Evolutionary conservation across 1,140 invertebrate genomes (phyloP).

Genomic region (Chelonus insularis): DNA sequence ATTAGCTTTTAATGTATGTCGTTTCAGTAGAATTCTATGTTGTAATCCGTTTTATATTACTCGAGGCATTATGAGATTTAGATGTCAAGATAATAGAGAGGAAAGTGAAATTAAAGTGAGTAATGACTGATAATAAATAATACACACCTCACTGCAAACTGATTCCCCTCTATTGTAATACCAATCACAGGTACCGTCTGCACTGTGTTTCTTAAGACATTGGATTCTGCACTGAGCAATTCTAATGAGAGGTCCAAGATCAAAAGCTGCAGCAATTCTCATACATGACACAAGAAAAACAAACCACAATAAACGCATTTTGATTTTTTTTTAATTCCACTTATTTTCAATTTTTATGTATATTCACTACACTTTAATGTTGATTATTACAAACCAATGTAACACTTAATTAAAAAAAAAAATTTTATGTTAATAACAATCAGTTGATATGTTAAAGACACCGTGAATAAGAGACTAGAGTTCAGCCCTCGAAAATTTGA

Average conservation of each 20-base stretch:
- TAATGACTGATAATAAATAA: not conserved
- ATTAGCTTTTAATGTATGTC: no score
- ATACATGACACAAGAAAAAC: slow-evolving; percentile 35
- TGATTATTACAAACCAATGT: not conserved
- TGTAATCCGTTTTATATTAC: no score
- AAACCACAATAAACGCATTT: slow-evolving; percentile 32
- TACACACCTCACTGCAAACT: slow-evolving; percentile 48
- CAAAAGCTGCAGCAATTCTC: slow-evolving; percentile 38
- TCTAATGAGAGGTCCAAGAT: slow-evolving; percentile 50
- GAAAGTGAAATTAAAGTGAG: not conserved
- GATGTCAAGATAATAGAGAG: no score
- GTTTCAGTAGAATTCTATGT: no score
- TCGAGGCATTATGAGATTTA: no score
- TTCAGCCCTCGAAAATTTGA: slow-evolving; percentile 45
- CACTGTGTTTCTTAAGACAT: slow-evolving; percentile 47
- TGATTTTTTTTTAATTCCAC: slow-evolving; percentile 2
- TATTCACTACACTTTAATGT: not conserved
- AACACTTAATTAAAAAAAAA: not conserved
- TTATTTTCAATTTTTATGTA: not conserved
- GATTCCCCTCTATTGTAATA: slow-evolving; percentile 42
- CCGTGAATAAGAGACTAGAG: slow-evolving; percentile 25
- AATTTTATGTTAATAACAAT: not conserved
- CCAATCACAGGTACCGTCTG: slow-evolving; percentile 50
- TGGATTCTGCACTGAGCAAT: slow-evolving; percentile 55
- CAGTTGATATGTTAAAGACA: not conserved